Base-by-base conservation (phyloP, 2,113 vertebrate species). In the Camelus dromedarius region DNA sequence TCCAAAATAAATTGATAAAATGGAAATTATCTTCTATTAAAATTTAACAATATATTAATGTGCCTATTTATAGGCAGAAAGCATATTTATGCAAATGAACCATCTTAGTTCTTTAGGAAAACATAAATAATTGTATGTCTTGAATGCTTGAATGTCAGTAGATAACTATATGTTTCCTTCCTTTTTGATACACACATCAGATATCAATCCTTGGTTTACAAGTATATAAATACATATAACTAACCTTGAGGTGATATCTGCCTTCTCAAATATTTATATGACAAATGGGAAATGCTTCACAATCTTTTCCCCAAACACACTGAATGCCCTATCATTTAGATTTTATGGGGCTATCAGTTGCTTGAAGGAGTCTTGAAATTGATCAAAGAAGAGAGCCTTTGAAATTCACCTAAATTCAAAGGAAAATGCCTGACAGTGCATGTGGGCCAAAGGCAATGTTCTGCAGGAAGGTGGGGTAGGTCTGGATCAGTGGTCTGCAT, bases 351-450 rank as follows among this genome's bases (percentile, higher is more conserved):
- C 72, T 92, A 69, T 84, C 50, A 95, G 38, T 73, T 91, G n/a
- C 46, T 94, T 93, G n/a, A 96, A 97, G 75, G 54, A 89, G 32
- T 70, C 67, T 91, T 91, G 66, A 96, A 50, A 88, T 2, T 69
- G 48, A 97, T 80, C 89, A 83, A 86, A 76, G 52, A 80, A 48
- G 10, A 89, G 28, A 5, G 54, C 13, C 48, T 96, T 89, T 85
- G 87, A 96, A 95, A 89, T 77, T 64, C 8, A 1, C 19, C n/a
- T 48, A 67, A 42, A 73, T 95, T 60, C 19, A 42, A 42, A 42
- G 38, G 38, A 42, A 42, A 42, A 42, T 42, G 24, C 28, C 22
- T 46, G 19, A 58, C 52, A 90, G 50, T 3, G 12, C 54, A 77
- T 35, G 11, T 52, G 19, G 64, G 30, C 38, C 42, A 72, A 6